Evolutionary conservation across 2,888 invertebrate species (phyloP).

Genomic region (Acleris sparsana): DNA sequence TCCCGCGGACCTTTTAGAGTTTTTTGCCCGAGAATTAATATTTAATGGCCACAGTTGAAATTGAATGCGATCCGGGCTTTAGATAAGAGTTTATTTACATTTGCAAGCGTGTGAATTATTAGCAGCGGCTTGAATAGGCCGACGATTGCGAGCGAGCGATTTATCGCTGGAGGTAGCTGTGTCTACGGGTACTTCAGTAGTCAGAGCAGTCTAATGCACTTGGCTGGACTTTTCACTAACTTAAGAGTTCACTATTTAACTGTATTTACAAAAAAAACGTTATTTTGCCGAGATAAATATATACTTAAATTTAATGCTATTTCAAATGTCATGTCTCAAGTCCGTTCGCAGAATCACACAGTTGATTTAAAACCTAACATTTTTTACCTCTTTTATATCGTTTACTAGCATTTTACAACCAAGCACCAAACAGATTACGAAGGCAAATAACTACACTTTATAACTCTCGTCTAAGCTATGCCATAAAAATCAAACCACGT

Average conservation of each 20-base stretch:
- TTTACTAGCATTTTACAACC: neutral
- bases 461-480: constrained; percentile 15
- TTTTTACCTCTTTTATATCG: too few species aligned
- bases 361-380: too few species aligned
- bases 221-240: neutral
- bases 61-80: constrained; percentile 63
- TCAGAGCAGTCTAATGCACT: neutral
- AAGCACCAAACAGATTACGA: constrained; percentile 3
- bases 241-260: too few species aligned
- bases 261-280: too few species aligned
- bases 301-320: too few species aligned
- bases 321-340: too few species aligned
- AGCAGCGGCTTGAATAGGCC: constrained; percentile 37
- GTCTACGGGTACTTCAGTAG: constrained; percentile 18
- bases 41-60: constrained; percentile 69
- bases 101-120: constrained; percentile 55
- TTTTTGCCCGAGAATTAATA: constrained; percentile 71
- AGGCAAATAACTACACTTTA: constrained; percentile 11
- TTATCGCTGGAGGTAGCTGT: constrained; percentile 23
- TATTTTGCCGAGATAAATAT: too few species aligned
- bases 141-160: constrained; percentile 26
- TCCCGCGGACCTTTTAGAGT: constrained; percentile 51
- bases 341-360: too few species aligned
- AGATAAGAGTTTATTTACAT: constrained; percentile 65
- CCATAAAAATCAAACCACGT: constrained; percentile 13